These are phyloP conservation scores for Cheilosia vulpina DNA, from an alignment of 2,888 invertebrate species.

Conservation along the genomic window DNA sequence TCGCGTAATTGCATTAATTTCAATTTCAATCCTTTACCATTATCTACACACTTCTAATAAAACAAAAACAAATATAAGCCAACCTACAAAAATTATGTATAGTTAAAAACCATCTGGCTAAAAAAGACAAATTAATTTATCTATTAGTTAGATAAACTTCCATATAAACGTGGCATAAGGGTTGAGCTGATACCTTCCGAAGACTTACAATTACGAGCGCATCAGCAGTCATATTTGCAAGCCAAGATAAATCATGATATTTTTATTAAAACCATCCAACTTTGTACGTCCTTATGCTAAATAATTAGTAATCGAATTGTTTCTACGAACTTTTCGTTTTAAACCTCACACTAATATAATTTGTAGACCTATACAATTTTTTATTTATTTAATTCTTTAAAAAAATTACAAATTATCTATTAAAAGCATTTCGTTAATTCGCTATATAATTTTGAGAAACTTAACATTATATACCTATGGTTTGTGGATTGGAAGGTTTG, in stretches of 20 bases:
- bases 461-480: not conserved
- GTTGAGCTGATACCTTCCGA: too few relatives aligned
- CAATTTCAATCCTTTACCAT: conserved; percentile 22
- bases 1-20: not conserved
- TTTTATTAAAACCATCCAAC: not conserved
- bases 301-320: conserved; percentile 54
- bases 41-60: conserved; percentile 46
- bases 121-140: too few relatives aligned
- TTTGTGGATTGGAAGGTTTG: conserved; percentile 25
- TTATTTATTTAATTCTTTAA: not conserved
- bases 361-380: not conserved
- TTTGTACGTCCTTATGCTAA: conserved; percentile 9
- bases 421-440: conserved; percentile 9
- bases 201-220: not conserved
- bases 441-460: not conserved
- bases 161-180: too few relatives aligned
- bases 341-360: not conserved
- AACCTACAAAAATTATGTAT: too few relatives aligned
- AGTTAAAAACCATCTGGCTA: too few relatives aligned
- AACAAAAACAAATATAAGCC: conserved; percentile 5
- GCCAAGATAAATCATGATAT: not conserved
- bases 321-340: conserved; percentile 18
- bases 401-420: conserved; percentile 18
- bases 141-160: too few relatives aligned
- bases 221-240: not conserved